phyloP scores from a whole-genome alignment of 2,113 vertebrate species.

The Toxotes chatareus region DNA sequence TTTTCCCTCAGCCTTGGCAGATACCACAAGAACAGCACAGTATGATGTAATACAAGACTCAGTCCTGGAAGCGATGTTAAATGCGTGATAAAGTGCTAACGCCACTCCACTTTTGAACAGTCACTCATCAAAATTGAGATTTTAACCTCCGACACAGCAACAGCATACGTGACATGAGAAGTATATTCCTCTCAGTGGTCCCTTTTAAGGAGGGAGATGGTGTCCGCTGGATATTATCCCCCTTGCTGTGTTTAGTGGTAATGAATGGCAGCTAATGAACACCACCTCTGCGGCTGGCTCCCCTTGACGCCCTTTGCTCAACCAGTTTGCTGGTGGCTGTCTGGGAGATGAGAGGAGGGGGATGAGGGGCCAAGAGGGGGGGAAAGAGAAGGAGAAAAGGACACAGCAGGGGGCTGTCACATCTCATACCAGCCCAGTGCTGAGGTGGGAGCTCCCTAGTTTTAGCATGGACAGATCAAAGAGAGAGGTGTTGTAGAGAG shows the following conservation, averaged over 20 bases:
- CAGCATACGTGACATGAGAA: conserved; percentile 26
- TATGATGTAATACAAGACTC: conserved; percentile 35
- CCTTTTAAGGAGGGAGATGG: conserved; percentile 46
- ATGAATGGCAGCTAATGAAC: conserved; percentile 76
- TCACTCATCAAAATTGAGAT: conserved; percentile 45
- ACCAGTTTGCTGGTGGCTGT: conserved; percentile 67
- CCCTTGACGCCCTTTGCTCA: conserved; percentile 40
- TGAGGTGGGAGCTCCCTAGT: conserved; percentile 53
- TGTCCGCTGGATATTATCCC: conserved; percentile 52
- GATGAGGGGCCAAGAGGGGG: conserved; percentile 34
- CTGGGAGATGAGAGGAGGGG: conserved; percentile 65
- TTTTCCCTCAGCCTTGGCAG: neutral
- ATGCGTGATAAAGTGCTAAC: conserved; percentile 27
- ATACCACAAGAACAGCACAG: conserved; percentile 16
- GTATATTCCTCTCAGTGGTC: conserved; percentile 33
- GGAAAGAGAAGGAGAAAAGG: conserved; percentile 61
- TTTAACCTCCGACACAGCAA: conserved; percentile 54
- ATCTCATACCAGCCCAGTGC: conserved; percentile 43
- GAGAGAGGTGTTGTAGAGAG: conserved; percentile 25
- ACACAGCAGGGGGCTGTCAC: conserved; percentile 70
- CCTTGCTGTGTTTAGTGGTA: conserved; percentile 67
- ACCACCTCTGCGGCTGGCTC: conserved; percentile 44
- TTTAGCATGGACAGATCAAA: conserved; percentile 63
- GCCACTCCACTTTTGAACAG: conserved; percentile 42
- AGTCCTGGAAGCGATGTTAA: conserved; percentile 38